Evolutionary conservation across 2,888 invertebrate genomes (phyloP).

Genomic region (Chloroclystis v-ata): DNA sequence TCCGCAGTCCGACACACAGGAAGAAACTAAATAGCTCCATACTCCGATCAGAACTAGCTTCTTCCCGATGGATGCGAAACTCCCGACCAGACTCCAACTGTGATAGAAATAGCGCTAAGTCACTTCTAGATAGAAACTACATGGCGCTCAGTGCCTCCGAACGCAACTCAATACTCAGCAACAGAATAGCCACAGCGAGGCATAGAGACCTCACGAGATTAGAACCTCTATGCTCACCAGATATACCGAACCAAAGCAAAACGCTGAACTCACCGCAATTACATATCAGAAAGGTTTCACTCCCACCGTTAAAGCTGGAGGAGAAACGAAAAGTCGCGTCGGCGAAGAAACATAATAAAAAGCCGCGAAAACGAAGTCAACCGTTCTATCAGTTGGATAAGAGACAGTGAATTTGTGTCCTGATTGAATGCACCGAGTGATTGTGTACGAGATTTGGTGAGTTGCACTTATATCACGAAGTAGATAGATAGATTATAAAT

Average conservation of each 20-base stretch:
- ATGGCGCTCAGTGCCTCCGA: slow-evolving; percentile 54
- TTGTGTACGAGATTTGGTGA: slow-evolving; percentile 16
- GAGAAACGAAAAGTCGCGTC: slow-evolving; percentile 60
- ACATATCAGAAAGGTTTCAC: slow-evolving; percentile 62
- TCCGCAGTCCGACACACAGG: slow-evolving; percentile 55
- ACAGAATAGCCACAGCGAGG: slow-evolving; percentile 61
- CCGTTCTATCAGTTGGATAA: slow-evolving; percentile 43
- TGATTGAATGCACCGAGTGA: slow-evolving; percentile 15
- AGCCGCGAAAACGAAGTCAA: slow-evolving; percentile 37
- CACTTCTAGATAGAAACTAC: slow-evolving; percentile 62
- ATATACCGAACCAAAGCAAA: slow-evolving; percentile 42
- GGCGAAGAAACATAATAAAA: slow-evolving; percentile 53
- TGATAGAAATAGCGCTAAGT: slow-evolving; percentile 71
- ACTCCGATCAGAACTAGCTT: slow-evolving; percentile 66
- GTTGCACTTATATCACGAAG: slow-evolving; percentile 14
- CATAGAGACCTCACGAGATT: slow-evolving; percentile 57
- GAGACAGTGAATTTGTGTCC: slow-evolving; percentile 28
- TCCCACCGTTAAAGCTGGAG: slow-evolving; percentile 65
- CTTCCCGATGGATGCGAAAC: slow-evolving; percentile 69
- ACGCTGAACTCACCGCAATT: slow-evolving; percentile 43
- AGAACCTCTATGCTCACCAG: slow-evolving; percentile 60
- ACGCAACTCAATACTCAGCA: slow-evolving; percentile 46
- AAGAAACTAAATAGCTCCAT: slow-evolving; percentile 61
- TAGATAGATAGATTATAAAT: neutral
- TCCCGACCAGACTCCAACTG: slow-evolving; percentile 65